Evolutionary conservation across 2,113 vertebrate genomes (phyloP).

Genomic region (Triplophysa dalaica): DNA sequence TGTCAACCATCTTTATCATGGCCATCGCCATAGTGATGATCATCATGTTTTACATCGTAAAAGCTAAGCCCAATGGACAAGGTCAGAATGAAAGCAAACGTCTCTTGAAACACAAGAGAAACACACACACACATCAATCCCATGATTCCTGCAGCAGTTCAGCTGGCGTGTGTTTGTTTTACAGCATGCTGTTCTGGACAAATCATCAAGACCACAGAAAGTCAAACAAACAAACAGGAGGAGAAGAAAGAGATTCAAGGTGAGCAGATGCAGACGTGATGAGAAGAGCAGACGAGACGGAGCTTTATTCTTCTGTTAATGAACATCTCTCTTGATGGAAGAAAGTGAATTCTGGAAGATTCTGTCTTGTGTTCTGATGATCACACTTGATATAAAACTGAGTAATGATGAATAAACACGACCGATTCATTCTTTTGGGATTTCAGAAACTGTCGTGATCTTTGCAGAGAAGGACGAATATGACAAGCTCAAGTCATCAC

Average conservation of each 20-base stretch:
- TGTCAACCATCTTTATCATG: constrained; percentile 99
- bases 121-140: no score
- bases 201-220: constrained; percentile 86
- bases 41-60: constrained; percentile 98
- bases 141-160: no score
- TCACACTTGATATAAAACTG: no score
- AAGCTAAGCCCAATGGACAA: constrained; percentile 88
- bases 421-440: not conserved
- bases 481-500: constrained; percentile 88
- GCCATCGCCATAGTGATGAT: constrained; percentile 96
- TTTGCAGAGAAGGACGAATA: constrained; percentile 96
- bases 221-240: constrained; percentile 84
- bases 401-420: no score
- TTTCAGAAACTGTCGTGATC: constrained; percentile 88
- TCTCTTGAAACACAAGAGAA: no score
- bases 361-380: no score
- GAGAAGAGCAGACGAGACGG: no score
- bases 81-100: constrained; percentile 70
- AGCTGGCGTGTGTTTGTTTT: constrained; percentile 44
- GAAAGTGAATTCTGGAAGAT: no score
- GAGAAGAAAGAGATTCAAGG: constrained; percentile 94
- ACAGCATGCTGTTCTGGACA: constrained; percentile 91
- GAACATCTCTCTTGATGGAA: no score
- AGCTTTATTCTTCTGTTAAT: no score
- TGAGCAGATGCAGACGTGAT: constrained; percentile 58